Evolutionary conservation across 2,113 vertebrate species (phyloP).

Genomic region (Ciconia boyciana): DNA sequence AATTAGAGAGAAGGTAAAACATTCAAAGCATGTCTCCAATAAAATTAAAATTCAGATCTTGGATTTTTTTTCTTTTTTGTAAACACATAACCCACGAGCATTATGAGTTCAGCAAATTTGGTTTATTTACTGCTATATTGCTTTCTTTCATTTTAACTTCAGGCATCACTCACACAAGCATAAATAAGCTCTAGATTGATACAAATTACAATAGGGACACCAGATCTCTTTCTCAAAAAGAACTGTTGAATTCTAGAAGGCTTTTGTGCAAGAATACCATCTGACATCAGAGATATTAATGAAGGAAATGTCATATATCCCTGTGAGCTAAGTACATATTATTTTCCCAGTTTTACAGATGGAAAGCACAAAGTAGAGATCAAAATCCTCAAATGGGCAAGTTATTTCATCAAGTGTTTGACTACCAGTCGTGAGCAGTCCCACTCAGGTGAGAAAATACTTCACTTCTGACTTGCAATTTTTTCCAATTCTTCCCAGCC

Average conservation of each 20-base stretch:
- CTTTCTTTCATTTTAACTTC: not conserved
- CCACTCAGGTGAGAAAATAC: constrained; percentile 1
- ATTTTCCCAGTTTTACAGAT: not conserved
- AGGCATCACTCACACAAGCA: not conserved
- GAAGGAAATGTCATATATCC: not conserved
- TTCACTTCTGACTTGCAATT: not conserved
- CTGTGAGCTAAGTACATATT: not conserved
- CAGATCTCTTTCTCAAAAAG: not conserved
- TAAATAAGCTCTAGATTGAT: not conserved
- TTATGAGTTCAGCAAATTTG: not conserved
- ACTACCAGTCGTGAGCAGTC: not conserved
- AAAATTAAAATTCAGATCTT: not conserved
- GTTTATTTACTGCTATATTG: not conserved
- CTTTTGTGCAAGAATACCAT: not conserved
- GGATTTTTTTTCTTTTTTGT: not conserved
- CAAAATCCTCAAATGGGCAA: not conserved
- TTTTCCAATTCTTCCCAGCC: constrained; percentile 15
- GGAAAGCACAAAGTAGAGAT: not conserved
- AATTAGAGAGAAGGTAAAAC: not conserved
- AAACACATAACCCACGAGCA: not conserved
- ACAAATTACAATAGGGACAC: not conserved
- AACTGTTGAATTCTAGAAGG: not conserved
- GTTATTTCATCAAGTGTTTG: constrained; percentile 7
- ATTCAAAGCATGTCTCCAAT: not conserved
- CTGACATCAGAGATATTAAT: not conserved